Conservation (phyloP, 2,797 vertebrate species). For the Melanotaenia maccullochi region DNA sequence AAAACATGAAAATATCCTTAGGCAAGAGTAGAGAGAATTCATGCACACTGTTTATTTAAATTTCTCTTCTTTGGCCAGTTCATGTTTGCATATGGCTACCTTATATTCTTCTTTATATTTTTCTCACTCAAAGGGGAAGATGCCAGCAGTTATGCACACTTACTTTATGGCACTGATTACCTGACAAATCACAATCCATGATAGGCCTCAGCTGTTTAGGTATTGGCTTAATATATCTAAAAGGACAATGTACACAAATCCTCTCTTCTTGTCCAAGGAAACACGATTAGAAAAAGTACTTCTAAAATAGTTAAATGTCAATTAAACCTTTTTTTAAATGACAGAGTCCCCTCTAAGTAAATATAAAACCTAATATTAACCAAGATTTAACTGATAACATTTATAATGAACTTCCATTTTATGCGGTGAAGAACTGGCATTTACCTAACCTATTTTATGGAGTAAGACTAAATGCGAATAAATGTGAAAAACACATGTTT, state of each 20-base stretch:
- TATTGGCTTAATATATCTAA: not conserved
- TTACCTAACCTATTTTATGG: conserved; percentile 3
- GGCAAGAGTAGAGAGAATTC: not conserved
- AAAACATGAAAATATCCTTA: not conserved
- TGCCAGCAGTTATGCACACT: not conserved
- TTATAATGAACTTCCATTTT: not conserved
- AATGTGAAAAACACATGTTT: conserved; percentile 22
- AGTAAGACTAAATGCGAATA: conserved; percentile 1
- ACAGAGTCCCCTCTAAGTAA: conserved; percentile 11
- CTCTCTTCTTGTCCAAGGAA: not conserved
- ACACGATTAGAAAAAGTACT: not conserved
- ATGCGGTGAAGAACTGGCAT: conserved; percentile 4
- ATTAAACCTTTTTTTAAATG: conserved; percentile 19
- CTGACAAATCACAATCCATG: not conserved
- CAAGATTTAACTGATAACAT: conserved; percentile 10
- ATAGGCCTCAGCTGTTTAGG: not conserved
- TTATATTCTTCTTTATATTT: not conserved
- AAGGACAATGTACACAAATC: not conserved
- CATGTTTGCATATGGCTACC: not conserved
- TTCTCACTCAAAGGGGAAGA: not conserved
- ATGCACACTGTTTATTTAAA: not conserved
- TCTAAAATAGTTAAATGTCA: conserved; percentile 7
- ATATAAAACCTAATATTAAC: conserved; percentile 33
- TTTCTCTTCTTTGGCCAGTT: not conserved
- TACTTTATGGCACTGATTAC: not conserved